Evolutionary conservation across 2,113 vertebrate genomes (phyloP), one percentile per base, ranked within the genome.

Genomic region (Ramphastos sulfuratus): DNA sequence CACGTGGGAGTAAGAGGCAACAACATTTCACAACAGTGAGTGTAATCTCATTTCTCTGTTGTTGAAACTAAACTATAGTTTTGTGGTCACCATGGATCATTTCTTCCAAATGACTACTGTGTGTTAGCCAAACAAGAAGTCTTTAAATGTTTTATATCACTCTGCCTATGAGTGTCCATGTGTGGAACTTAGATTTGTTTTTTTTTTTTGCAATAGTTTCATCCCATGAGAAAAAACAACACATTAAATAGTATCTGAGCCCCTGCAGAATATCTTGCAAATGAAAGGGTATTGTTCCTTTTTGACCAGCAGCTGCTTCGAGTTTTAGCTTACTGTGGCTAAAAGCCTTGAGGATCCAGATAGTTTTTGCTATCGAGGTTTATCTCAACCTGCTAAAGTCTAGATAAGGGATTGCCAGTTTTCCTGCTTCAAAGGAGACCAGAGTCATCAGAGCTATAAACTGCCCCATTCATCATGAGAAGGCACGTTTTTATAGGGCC

Each of bases 391-490:
- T 97, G 96, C 94, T 97, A 96, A 96, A 96, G 92, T 92, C 94
- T 64, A 97, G 97, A 97, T 98, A 98, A 98, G 85, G 81, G 55
- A 44, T 92, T 96, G 97, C 97, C 97, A 97, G 94, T 94, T 97
- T 97, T 95, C 79, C 91, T 96, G 88, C 95, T 97, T 98, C 98
- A 97, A 97, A 97, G 94, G 91, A 96, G 77, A 88, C 92, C 94
- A 97, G 95, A 97, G 77, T 92, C 96, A 97, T 94, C 95, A 85
- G 82, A 96, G 81, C 93, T 91, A 73, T 96, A 96, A 96, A 97
- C 89, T 91, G 52, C 71, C 59, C 93, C 88, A 95, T 97, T 90
- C 91, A 93, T 97, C 95, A 95, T 77, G 82, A 95, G 91, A 94
- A 75, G 79, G 76, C 86, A 94, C 77, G 4, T 81, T 94, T 96